Evolutionary conservation across 2,888 invertebrate genomes (phyloP), one percentile per base, ranked within the genome.

Genomic region (Orthosia cruda): DNA sequence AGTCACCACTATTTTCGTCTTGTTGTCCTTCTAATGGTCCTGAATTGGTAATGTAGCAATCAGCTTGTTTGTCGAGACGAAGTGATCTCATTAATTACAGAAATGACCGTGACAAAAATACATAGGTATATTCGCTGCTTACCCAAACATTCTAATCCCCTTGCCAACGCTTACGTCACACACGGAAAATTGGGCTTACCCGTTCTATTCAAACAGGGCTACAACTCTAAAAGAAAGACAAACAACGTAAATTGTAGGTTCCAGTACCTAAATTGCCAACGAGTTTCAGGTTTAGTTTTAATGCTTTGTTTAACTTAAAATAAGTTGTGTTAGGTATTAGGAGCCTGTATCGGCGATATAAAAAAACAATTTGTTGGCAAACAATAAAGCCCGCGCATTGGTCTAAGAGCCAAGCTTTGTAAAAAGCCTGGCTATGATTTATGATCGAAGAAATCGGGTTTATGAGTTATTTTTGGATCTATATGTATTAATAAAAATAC

Each of bases 361-460:
- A 83, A 85, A n/a, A 83, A 85, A 83, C 73, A 78, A 80, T 78
- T 87, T 87, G 85, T 77, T 85, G 80, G 87, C 73, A 84, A 86
- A 63, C 76, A 87, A 86, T 87, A 86, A 82, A 87, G 71, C 68
- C 74, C 55, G 54, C 70, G 71, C 78, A 87, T 83, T 83, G 83
- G 78, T 83, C 74, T 80, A 78, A 87, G 83, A 79, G 69, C 83
- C 67, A 54, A 71, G 84, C 73, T 83, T 73, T 80, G 80, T 83
- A 83, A 85, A 86, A 71, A 85, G 69, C 77, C 72, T 47, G 54
- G 59, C 70, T 74, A 58, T 86, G 86, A 87, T 87, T 87, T 85
- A 86, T 87, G 81, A 74, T 57, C 70, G 64, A 67, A 83, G 78
- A 71, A 83, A 77, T 80, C 26, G 71, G 69, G 66, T 85, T 81